Evolutionary conservation across 1,140 invertebrate genomes (phyloP).

Genomic region (Pristionchus pacificus): DNA sequence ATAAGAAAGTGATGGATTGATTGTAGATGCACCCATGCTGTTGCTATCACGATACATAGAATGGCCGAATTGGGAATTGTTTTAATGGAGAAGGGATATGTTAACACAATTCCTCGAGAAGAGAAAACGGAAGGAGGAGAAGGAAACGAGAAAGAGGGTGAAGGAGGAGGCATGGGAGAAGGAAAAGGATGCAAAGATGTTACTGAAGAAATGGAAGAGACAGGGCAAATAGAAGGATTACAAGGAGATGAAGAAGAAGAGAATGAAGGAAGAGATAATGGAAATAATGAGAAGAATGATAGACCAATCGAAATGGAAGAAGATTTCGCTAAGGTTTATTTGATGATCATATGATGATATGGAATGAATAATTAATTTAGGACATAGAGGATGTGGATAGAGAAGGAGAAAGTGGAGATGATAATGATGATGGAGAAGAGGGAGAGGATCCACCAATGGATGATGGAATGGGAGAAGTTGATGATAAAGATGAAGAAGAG

Average conservation of each 20-base stretch:
- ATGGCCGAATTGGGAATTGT: background rate
- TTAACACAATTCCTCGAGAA: conserved; percentile 74
- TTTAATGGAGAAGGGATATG: conserved; percentile 70
- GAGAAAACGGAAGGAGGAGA: conserved; percentile 63
- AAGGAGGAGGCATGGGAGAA: conserved; percentile 46
- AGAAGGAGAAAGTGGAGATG: conserved; percentile 52
- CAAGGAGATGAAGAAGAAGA: conserved; percentile 34
- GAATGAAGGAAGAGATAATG: conserved; percentile 37
- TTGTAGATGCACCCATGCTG: background rate
- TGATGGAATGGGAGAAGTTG: conserved; percentile 59
- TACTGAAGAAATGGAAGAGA: conserved; percentile 82
- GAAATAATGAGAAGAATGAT: conserved; percentile 40
- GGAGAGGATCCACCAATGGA: conserved; percentile 54
- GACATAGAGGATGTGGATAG: conserved; percentile 52
- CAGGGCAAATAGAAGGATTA: conserved; percentile 70
- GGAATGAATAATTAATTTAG: conserved; percentile 2
- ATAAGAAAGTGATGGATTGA: background rate
- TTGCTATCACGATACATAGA: background rate
- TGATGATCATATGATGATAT: too few relatives aligned
- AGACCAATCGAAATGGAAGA: conserved; percentile 50
- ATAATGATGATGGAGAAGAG: conserved; percentile 45
- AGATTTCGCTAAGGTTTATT: conserved; percentile 22
- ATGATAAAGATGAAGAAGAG: conserved; percentile 51
- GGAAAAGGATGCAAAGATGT: conserved; percentile 72
- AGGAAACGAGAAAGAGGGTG: conserved; percentile 41